Evolutionary conservation across 1,140 invertebrate species (phyloP).

Genomic region (Listronotus bonariensis): DNA sequence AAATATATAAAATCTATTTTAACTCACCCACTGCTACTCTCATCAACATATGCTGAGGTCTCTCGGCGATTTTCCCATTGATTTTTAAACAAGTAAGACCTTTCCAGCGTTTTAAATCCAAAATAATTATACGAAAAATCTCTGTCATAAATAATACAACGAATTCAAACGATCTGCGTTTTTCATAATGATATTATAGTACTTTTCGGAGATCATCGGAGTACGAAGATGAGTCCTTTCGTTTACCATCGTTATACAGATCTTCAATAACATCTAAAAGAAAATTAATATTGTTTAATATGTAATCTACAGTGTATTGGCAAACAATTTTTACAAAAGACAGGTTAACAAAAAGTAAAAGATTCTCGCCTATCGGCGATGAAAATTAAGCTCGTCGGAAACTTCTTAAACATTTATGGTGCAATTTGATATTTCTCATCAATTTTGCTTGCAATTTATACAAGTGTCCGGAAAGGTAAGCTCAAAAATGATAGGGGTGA

Average conservation of each 20-base stretch:
- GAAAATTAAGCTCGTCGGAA: too few species aligned
- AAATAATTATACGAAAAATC: conserved; percentile 99
- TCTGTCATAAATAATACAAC: conserved; percentile 95
- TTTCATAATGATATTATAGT: conserved; percentile 83
- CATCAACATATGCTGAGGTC: conserved; percentile 99
- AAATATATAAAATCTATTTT: too few species aligned
- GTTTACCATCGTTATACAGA: conserved; percentile 79
- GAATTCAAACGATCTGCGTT: conserved; percentile 91
- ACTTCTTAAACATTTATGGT: too few species aligned
- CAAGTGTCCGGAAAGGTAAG: too few species aligned
- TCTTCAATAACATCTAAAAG: conserved; percentile 86
- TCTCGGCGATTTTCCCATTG: conserved; percentile 90
- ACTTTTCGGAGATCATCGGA: conserved; percentile 86
- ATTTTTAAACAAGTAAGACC: conserved; percentile 95
- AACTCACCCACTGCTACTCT: conserved; percentile 83
- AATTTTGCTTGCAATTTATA: too few species aligned
- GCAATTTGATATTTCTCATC: too few species aligned
- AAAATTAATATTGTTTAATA: not conserved
- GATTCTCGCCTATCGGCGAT: too few species aligned
- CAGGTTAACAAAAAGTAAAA: not conserved
- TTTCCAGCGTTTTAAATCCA: conserved; percentile 97
- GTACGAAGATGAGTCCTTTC: conserved; percentile 69
- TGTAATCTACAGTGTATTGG: too few species aligned
- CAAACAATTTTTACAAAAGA: not conserved
- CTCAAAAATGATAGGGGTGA: too few species aligned